These are phyloP conservation scores for rabbit (Oryctolagus cuniculus) DNA, from an alignment of 2,113 vertebrate genomes.

Conservation along the genomic window DNA sequence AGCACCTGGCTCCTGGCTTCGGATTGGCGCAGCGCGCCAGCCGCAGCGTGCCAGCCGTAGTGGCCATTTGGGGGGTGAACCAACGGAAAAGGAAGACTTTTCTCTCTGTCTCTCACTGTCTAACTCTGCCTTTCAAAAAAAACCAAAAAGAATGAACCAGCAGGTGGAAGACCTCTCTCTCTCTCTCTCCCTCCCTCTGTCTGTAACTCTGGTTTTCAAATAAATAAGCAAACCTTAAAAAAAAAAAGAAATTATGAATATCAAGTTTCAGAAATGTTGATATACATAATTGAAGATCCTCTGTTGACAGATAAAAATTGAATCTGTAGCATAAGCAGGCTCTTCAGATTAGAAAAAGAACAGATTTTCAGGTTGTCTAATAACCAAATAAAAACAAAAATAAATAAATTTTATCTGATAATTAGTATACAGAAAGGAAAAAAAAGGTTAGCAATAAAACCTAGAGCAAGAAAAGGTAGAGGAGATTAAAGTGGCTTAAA, in stretches of 20 bases:
- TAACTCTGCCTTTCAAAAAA: too few relatives aligned
- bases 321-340: background rate
- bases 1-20: too few relatives aligned
- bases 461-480: background rate
- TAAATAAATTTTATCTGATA: conserved; percentile 1
- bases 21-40: too few relatives aligned
- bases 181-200: too few relatives aligned
- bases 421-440: background rate
- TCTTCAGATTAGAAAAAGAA: background rate
- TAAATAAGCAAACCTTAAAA: too few relatives aligned
- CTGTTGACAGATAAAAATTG: conserved; percentile 2
- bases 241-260: background rate
- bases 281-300: background rate
- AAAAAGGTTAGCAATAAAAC: background rate
- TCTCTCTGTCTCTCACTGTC: too few relatives aligned
- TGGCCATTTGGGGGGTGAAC: too few relatives aligned
- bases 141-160: too few relatives aligned
- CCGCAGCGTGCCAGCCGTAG: too few relatives aligned
- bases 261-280: background rate
- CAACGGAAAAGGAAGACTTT: too few relatives aligned
- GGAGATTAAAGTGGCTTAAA: background rate
- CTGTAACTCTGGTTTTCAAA: too few relatives aligned
- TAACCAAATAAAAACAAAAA: background rate
- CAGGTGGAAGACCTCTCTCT: too few relatives aligned
- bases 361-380: background rate